Conservation (phyloP, 2,797 vertebrate genomes). For the Odontamblyopus lacepedii region DNA sequence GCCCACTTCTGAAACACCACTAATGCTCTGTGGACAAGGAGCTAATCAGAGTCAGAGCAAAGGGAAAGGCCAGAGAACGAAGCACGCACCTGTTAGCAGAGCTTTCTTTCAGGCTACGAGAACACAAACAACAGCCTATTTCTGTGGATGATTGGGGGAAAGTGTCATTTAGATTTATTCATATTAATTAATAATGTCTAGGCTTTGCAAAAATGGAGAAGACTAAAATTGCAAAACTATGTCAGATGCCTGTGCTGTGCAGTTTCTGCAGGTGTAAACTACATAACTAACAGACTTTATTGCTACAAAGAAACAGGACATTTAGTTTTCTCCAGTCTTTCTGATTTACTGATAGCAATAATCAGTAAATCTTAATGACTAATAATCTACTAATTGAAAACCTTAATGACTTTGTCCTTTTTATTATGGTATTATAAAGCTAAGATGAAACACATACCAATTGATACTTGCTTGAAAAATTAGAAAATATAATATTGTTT, state of each 20-base stretch:
- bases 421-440: not conserved
- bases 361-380: not conserved
- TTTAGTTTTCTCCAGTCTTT: not conserved
- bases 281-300: too few relatives aligned
- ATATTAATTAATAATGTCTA: not conserved
- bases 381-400: not conserved
- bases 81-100: conserved; percentile 19
- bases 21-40: conserved; percentile 23
- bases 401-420: not conserved
- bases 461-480: not conserved
- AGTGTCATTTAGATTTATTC: too few relatives aligned
- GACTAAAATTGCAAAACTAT: not conserved
- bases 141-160: too few relatives aligned
- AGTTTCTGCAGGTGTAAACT: too few relatives aligned
- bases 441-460: not conserved
- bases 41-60: conserved; percentile 5
- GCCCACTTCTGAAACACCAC: conserved; percentile 39
- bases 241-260: too few relatives aligned
- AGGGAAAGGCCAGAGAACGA: conserved; percentile 13
- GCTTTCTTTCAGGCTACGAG: not conserved
- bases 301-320: not conserved
- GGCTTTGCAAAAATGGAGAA: not conserved
- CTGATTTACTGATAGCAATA: not conserved
- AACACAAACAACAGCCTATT: not conserved
- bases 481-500: not conserved